Conservation (phyloP, 1,140 invertebrate species). For the Eulimnadia texana region DNA sequence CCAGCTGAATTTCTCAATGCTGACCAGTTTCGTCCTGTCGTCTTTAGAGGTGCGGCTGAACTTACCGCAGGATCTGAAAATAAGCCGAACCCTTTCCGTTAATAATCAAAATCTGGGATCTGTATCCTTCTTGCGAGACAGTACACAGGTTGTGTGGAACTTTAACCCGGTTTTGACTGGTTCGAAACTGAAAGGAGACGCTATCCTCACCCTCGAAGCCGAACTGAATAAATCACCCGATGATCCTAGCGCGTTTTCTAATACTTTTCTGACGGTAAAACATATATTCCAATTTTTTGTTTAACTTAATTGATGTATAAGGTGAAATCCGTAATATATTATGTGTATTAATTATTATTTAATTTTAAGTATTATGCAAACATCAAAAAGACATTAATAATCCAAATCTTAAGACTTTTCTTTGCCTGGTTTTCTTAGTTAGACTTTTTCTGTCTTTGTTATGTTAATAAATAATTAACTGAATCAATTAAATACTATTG, state of each 20-base stretch:
- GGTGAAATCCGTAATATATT: too few species aligned
- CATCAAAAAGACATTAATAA: too few species aligned
- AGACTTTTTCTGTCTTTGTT: too few species aligned
- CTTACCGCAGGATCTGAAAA: neutral
- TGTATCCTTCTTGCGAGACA: neutral
- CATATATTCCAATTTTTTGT: neutral
- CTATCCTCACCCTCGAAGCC: neutral
- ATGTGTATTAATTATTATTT: too few species aligned
- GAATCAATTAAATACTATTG: too few species aligned
- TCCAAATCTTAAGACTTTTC: too few species aligned
- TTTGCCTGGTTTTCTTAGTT: too few species aligned
- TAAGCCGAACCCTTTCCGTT: neutral
- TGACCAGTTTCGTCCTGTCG: neutral
- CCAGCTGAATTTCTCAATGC: neutral
- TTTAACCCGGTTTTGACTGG: neutral
- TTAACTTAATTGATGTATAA: too few species aligned
- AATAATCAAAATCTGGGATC: neutral
- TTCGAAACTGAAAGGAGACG: neutral
- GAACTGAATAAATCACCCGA: neutral
- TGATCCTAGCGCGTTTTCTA: neutral
- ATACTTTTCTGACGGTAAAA: neutral
- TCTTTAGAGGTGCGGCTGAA: neutral
- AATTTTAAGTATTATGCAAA: too few species aligned
- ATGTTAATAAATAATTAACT: too few species aligned
- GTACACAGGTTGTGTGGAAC: neutral